A percentile compares a stretch with the other conserved stretches of the same genome.
These are phyloP conservation scores for Battus philenor DNA, from an alignment of 1,140 invertebrate genomes.

Conservation along the genomic window DNA sequence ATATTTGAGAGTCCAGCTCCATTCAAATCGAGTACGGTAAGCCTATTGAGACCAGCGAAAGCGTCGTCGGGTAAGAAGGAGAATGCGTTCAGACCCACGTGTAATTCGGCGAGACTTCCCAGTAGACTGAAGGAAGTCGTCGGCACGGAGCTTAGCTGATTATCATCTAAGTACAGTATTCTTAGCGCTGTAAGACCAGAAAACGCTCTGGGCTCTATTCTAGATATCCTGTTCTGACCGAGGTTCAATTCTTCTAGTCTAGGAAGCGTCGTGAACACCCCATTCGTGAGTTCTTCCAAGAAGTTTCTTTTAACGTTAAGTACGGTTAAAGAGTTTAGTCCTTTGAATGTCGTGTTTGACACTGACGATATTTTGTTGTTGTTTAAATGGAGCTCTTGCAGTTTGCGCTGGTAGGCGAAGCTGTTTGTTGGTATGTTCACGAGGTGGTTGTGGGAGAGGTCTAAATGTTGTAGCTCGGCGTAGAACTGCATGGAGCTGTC, in stretches of 20 bases:
- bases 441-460: slow-evolving; percentile 89
- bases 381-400: slow-evolving; percentile 88
- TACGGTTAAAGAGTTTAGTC: slow-evolving; percentile 85
- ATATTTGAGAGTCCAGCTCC: slow-evolving; percentile 87
- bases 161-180: slow-evolving; percentile 90
- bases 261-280: slow-evolving; percentile 84
- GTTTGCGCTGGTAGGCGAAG: slow-evolving; percentile 86
- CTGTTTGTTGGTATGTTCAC: slow-evolving; percentile 86
- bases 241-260: slow-evolving; percentile 91
- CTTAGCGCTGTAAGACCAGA: slow-evolving; percentile 84
- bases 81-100: slow-evolving; percentile 89
- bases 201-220: slow-evolving; percentile 87
- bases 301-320: slow-evolving; percentile 90
- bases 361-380: slow-evolving; percentile 90
- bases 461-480: slow-evolving; percentile 87
- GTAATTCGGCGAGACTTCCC: slow-evolving; percentile 86
- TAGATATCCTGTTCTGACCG: slow-evolving; percentile 89
- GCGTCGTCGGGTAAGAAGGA: slow-evolving; percentile 83
- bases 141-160: slow-evolving; percentile 86
- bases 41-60: slow-evolving; percentile 83
- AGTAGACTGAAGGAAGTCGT: slow-evolving; percentile 83
- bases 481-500: slow-evolving; percentile 93
- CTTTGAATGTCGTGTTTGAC: slow-evolving; percentile 86
- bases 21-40: slow-evolving; percentile 86
- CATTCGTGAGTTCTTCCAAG: slow-evolving; percentile 84